phyloP scores from a whole-genome alignment of 1,140 invertebrate genomes.

The Drosophila pseudoobscura region DNA sequence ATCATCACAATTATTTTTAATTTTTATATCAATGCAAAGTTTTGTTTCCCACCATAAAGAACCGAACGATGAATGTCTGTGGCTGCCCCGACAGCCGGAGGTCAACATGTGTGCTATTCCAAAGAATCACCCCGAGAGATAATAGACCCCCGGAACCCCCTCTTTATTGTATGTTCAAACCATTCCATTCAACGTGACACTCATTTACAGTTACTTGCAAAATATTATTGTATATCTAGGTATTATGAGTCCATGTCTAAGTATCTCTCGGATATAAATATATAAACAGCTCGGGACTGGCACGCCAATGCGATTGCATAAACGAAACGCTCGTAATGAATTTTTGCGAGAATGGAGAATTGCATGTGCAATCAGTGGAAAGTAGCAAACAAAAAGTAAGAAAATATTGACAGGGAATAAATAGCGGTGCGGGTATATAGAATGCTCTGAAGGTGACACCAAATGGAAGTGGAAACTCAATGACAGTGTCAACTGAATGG shows the following conservation, averaged over 20 bases:
- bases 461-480: conserved; percentile 7
- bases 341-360: conserved; percentile 21
- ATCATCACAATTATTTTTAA: conserved; percentile 50
- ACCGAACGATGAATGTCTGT: neutral
- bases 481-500: conserved; percentile 24
- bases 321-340: conserved; percentile 19
- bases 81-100: conserved; percentile 20
- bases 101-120: conserved; percentile 57
- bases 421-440: neutral
- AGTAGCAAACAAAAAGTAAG: conserved; percentile 6
- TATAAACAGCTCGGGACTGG: conserved; percentile 39
- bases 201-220: conserved; percentile 72
- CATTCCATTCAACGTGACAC: conserved; percentile 48
- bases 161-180: conserved; percentile 6
- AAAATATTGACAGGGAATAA: conserved; percentile 45
- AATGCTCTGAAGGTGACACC: conserved; percentile 27
- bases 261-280: conserved; percentile 35
- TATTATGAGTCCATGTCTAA: conserved; percentile 13
- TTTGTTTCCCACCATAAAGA: conserved; percentile 50
- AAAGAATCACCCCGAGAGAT: conserved; percentile 23
- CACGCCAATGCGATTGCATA: conserved; percentile 47
- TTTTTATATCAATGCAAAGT: conserved; percentile 53
- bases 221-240: conserved; percentile 47
- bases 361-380: conserved; percentile 40
- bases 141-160: conserved; percentile 4